Conservation (phyloP, 2,113 vertebrate species). For the Thamnaconus septentrionalis region DNA sequence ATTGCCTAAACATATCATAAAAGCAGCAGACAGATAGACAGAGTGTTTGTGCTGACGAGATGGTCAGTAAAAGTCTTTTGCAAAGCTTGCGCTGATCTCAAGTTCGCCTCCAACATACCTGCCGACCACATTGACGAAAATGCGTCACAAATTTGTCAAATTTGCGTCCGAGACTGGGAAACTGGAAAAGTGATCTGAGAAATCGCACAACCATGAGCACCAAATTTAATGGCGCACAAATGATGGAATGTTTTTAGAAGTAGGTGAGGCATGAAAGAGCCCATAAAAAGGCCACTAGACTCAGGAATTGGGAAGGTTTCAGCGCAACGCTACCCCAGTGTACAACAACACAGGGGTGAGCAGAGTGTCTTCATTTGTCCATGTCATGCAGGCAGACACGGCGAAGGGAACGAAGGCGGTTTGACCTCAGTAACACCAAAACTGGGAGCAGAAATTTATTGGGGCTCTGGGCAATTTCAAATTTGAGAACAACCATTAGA, state of each 20-base stretch:
- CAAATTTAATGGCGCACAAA: constrained; percentile 66
- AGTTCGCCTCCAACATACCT: constrained; percentile 23
- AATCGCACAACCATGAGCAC: constrained; percentile 59
- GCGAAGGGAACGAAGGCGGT: constrained; percentile 31
- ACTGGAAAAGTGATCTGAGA: constrained; percentile 53
- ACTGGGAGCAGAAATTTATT: constrained; percentile 60
- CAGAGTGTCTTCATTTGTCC: constrained; percentile 44
- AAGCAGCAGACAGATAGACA: constrained; percentile 1
- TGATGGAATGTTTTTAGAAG: constrained; percentile 69
- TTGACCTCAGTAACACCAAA: constrained; percentile 63
- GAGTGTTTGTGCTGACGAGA: constrained; percentile 6
- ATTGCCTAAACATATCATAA: constrained; percentile 3
- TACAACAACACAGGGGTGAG: constrained; percentile 44
- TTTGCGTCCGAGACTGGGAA: constrained; percentile 47
- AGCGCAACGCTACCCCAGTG: constrained; percentile 34
- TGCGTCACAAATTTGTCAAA: constrained; percentile 54
- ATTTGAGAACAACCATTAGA: constrained; percentile 56
- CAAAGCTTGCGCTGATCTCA: constrained; percentile 28
- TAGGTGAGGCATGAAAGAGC: constrained; percentile 64
- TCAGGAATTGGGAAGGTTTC: constrained; percentile 49
- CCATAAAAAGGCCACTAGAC: constrained; percentile 65
- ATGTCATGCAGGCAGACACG: constrained; percentile 38
- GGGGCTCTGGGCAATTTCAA: constrained; percentile 51
- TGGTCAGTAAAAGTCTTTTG: constrained; percentile 14
- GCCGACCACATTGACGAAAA: constrained; percentile 33